Percentiles rank a stretch among this genome's conserved stretches.
These are phyloP conservation scores for Sylvia borin DNA, from an alignment of 2,797 vertebrate genomes.

Conservation along the genomic window DNA sequence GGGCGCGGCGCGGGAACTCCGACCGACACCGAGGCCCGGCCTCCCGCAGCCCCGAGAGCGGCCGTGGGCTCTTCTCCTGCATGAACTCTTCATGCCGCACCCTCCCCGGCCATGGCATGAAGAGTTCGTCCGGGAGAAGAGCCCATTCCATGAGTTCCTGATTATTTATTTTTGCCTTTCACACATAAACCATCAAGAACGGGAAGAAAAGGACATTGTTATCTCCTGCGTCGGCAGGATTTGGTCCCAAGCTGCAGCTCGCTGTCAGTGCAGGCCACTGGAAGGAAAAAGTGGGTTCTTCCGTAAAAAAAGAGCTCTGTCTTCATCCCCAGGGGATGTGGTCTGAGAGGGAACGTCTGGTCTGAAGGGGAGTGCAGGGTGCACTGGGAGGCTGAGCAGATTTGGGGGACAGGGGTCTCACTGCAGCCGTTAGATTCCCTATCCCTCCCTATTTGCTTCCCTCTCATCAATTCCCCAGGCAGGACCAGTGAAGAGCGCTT, in stretches of 20 bases:
- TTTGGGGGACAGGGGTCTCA: neutral
- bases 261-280: too few relatives aligned
- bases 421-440: neutral
- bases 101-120: fast-evolving
- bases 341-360: too few relatives aligned
- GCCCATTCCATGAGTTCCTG: too few relatives aligned
- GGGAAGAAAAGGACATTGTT: too few relatives aligned
- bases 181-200: too few relatives aligned
- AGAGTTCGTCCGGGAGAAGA: neutral
- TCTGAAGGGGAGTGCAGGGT: fast-evolving
- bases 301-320: fast-evolving
- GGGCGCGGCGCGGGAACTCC: neutral
- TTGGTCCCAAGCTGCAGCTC: neutral
- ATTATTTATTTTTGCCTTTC: neutral
- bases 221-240: fast-evolving
- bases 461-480: neutral
- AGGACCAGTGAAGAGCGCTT: fast-evolving
- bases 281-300: too few relatives aligned
- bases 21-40: neutral
- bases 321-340: too few relatives aligned
- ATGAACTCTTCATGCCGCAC: too few relatives aligned
- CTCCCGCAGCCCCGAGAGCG: neutral
- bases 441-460: neutral
- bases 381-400: fast-evolving
- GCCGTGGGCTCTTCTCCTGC: too few relatives aligned